Base-by-base conservation (phyloP, 2,888 invertebrate genomes). In the Scaptomyza reducta region DNA sequence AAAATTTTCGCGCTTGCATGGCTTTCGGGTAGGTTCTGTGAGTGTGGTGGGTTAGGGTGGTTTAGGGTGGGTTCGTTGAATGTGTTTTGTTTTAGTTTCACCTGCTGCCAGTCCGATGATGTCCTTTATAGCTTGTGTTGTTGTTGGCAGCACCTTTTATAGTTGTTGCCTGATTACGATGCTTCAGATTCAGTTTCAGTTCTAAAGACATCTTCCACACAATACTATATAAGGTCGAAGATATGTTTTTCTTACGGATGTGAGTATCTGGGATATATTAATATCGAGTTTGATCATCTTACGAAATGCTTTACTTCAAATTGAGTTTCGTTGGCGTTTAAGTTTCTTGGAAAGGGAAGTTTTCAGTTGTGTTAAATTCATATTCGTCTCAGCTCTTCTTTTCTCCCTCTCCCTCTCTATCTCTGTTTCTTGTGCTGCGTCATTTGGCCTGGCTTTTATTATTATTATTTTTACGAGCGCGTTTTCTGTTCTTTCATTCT, bases 371-470 rank as follows among this genome's bases (percentile, higher is more conserved):
- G 44, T 44, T 22, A 54, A 41, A 66, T 72, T 72, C 46, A 44
- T 31, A 6, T 31, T 31, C 10, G 27, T 27, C 3, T 6, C 10
- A 4, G 22, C 31, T 31, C 10, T 2, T 5, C 7, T 7, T 27
- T 0, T 7, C 2, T 7, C 27, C 6, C 50, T 16, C 11, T 45
- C 45, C 6, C 3, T 3, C 6, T 16, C 6, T 13, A 13, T 9
- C 13, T 18, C 42, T 42, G 46, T 7, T 41, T 61, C 25, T 40
- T 55, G 35, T 53, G 55, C 56, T 57, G 65, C 85, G 72, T 72
- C 86, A 84, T 87, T 87, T 81, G 74, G 74, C 70, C 59, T 74
- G 82, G 77, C 80, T 88, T 86, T 88, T 84, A 88, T 86, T 83
- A 84, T 87, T 86, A 88, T 88, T 89, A 86, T 83, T 81, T 80